phyloP scores from a whole-genome alignment of 2,113 vertebrate species.

The Desmodus rotundus region DNA sequence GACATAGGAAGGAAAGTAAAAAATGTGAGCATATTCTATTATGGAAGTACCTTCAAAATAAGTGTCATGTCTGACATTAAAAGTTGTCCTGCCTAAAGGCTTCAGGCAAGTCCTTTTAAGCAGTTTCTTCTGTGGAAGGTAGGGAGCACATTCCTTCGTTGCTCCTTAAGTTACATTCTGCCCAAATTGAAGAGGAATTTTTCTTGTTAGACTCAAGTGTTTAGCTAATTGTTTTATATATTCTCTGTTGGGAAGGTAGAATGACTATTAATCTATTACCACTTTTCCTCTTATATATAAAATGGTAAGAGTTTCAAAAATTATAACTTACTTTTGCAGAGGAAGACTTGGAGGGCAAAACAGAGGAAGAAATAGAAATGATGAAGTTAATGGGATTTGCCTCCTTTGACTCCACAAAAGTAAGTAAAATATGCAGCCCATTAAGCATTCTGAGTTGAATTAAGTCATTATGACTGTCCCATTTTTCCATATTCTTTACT shows the following conservation, averaged over 20 bases:
- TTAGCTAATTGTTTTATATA: conserved; percentile 13
- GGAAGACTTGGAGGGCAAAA: conserved; percentile 96
- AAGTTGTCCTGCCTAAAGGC: background rate
- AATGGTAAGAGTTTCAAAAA: background rate
- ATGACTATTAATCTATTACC: background rate
- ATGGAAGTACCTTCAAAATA: background rate
- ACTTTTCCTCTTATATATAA: background rate
- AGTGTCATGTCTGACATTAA: background rate
- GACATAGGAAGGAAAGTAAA: background rate
- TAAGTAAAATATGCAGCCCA: conserved; percentile 71
- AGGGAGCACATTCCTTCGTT: background rate
- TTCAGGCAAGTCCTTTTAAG: background rate
- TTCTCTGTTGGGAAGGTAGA: conserved; percentile 5
- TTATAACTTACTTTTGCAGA: conserved; percentile 76
- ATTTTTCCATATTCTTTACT: conserved; percentile 27
- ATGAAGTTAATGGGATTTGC: conserved; percentile 97
- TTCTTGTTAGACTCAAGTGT: background rate
- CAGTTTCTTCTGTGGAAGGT: background rate
- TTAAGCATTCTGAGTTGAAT: background rate
- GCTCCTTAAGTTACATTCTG: background rate
- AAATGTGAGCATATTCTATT: conserved; percentile 18
- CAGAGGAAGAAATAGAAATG: conserved; percentile 98
- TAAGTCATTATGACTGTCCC: background rate
- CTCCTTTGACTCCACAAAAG: conserved; percentile 91
- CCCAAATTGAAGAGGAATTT: conserved; percentile 4